These are phyloP conservation scores for Hippopotamyrus pictus DNA, from an alignment of 2,797 vertebrate genomes.

Conservation along the genomic window DNA sequence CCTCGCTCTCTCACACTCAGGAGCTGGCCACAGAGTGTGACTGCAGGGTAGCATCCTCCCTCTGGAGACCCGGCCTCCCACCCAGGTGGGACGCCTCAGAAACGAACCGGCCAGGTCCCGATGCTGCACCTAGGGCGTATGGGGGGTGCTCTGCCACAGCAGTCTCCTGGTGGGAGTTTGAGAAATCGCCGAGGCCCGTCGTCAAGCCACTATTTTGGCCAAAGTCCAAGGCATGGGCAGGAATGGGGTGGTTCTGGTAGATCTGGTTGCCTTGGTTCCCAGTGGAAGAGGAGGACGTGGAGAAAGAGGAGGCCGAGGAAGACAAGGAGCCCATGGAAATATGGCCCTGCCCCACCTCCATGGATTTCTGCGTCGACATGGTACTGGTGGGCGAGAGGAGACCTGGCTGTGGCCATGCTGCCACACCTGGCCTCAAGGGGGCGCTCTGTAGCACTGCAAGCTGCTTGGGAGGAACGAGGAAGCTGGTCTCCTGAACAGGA, in stretches of 20 bases:
- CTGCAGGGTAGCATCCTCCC: conserved; percentile 99
- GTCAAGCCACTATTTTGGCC: conserved; percentile 96
- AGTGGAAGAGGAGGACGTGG: conserved; percentile 99
- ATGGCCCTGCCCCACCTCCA: conserved; percentile 99
- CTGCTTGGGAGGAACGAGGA: conserved; percentile 94
- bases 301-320: conserved; percentile 99
- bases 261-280: conserved; percentile 99
- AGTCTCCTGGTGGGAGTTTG: conserved; percentile 99
- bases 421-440: conserved; percentile 87
- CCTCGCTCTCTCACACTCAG: conserved; percentile 97
- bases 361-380: conserved; percentile 99
- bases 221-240: conserved; percentile 93
- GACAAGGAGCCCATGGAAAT: conserved; percentile 99
- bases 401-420: conserved; percentile 88
- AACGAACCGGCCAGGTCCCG: conserved; percentile 95
- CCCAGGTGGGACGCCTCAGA: conserved; percentile 89
- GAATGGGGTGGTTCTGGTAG: conserved; percentile 98
- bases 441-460: conserved; percentile 87
- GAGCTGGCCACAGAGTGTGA: conserved; percentile 99
- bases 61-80: conserved; percentile 95
- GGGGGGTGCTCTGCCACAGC: conserved; percentile 93
- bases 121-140: conserved; percentile 91
- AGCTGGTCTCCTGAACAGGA: conserved; percentile 98
- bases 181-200: conserved; percentile 97
- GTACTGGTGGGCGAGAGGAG: conserved; percentile 99